Evolutionary conservation across 1,140 invertebrate genomes (phyloP), one percentile per base, ranked within the genome.

Genomic region (Drosophila virilis): DNA sequence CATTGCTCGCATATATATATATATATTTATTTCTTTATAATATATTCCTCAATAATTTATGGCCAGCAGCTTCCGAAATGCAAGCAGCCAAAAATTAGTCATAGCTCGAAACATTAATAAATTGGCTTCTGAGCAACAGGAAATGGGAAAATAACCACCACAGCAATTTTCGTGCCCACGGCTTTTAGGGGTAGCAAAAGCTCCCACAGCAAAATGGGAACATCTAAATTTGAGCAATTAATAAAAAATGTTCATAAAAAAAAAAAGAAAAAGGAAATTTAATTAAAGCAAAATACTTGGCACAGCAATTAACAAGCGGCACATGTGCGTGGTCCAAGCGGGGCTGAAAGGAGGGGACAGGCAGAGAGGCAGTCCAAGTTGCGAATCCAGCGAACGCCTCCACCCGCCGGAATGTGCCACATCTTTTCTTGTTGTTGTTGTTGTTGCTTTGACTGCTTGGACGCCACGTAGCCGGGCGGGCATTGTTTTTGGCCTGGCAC

Each of bases 201-300:
- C 8, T 32, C n/a, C 0, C 42, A 33, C 15, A 42, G 51, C 35
- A 35, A 52, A 55, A n/a, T 22, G 38, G 22, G 22, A 9, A 32
- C 54, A 42, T 9, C 17, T 46, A 38, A 58, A 33, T 15, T 22
- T 61, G 55, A n/a, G 40, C 37, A 61, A 62, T 51, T 74, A 51
- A 40, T 50, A 74, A 48, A 45, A 58, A 59, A 70, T 46, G 50
- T 42, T 35, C 33, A 69, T 55, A 15, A 54, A n/a, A 54, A 54
- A 68, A 65, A 38, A 40, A 35, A 43, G 60, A 71, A 28, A 28
- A 4, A 28, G 22, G 52, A 64, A 57, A 75, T 71, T 65, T 75
- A 75, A 75, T 75, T 75, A 75, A 75, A 65, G 48, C 68, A 54
- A 71, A 65, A 71, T 75, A 65, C 60, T 65, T 71, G 60, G 17